These are phyloP conservation scores for Acrocera orbiculus DNA, from an alignment of 2,888 invertebrate genomes.

Conservation along the genomic window DNA sequence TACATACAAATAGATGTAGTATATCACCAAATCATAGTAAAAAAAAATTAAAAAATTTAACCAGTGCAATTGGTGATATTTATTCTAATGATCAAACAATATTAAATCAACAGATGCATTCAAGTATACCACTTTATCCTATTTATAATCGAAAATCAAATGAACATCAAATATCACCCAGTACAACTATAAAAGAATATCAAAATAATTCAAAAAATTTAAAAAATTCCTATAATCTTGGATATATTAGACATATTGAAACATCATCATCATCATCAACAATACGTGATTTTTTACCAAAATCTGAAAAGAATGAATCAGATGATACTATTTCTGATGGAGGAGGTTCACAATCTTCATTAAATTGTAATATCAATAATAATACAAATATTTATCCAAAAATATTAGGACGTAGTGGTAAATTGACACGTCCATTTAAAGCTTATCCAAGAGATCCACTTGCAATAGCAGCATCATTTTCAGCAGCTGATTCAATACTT, in stretches of 20 bases:
- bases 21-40: conserved; percentile 14
- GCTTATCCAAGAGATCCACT: conserved; percentile 55
- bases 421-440: conserved; percentile 43
- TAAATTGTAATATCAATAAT: conserved; percentile 12
- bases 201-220: not conserved
- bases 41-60: not conserved
- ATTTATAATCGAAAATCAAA: conserved; percentile 10
- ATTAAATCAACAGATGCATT: too few species aligned
- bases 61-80: not conserved
- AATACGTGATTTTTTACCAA: not conserved
- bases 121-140: conserved; percentile 7
- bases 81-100: too few species aligned
- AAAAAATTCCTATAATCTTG: not conserved
- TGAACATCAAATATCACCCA: conserved; percentile 8
- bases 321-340: not conserved
- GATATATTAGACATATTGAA: too few species aligned
- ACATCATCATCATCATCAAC: not conserved
- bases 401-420: conserved; percentile 21
- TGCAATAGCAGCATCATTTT: conserved; percentile 39
- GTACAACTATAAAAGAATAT: not conserved
- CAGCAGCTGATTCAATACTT: conserved; percentile 33
- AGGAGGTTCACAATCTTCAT: not conserved
- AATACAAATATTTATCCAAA: conserved; percentile 12
- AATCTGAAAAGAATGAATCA: not conserved
- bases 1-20: conserved; percentile 16